These are phyloP conservation scores for Platycheirus albimanus DNA, from an alignment of 2,888 invertebrate species.

Conservation along the genomic window DNA sequence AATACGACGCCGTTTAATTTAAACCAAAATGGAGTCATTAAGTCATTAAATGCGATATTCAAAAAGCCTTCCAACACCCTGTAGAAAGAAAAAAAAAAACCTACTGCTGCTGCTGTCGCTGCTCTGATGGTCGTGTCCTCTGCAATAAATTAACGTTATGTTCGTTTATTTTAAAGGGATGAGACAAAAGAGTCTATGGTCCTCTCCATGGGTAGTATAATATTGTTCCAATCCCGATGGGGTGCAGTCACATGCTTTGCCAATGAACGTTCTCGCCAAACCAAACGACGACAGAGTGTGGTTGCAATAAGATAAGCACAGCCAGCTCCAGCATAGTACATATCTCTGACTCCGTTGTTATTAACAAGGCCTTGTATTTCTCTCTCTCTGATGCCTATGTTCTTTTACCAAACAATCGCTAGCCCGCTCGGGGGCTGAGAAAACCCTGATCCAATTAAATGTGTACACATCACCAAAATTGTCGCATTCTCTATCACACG, in stretches of 20 bases:
- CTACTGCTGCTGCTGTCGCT: too few relatives aligned
- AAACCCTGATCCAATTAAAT: constrained; percentile 75
- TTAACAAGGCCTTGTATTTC: constrained; percentile 37
- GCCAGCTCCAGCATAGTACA: too few relatives aligned
- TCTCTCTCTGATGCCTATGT: too few relatives aligned
- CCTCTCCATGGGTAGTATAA: neutral
- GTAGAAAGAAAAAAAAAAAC: too few relatives aligned
- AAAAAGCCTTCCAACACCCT: neutral
- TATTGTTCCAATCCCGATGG: neutral
- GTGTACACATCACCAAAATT: constrained; percentile 75
- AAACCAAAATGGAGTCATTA: too few relatives aligned
- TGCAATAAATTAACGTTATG: constrained; percentile 58
- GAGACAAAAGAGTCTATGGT: constrained; percentile 46
- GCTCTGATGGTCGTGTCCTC: constrained; percentile 38
- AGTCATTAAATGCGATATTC: too few relatives aligned
- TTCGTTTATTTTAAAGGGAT: constrained; percentile 60
- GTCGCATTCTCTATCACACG: constrained; percentile 53
- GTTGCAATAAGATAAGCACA: constrained; percentile 71
- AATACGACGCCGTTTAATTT: too few relatives aligned
- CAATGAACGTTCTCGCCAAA: constrained; percentile 5
- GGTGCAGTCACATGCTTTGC: constrained; percentile 4
- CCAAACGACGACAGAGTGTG: constrained; percentile 44
- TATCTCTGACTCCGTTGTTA: constrained; percentile 36
- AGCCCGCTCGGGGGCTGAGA: constrained; percentile 46
- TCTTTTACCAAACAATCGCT: constrained; percentile 23